Conservation (phyloP, 2,888 invertebrate genomes). For the Harmothoe impar region DNA sequence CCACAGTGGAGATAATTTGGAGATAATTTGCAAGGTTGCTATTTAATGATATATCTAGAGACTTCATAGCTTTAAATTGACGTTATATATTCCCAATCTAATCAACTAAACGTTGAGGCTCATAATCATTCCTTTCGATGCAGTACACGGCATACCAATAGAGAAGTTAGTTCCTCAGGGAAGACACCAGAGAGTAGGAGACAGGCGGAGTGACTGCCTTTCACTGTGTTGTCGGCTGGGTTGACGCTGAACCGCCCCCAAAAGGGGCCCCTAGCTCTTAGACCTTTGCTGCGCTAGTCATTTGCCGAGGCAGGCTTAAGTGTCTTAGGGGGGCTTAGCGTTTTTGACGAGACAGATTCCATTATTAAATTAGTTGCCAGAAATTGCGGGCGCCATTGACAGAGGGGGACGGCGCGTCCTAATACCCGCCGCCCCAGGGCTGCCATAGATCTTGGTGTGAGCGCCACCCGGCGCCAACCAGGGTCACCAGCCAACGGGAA, state of each 20-base stretch:
- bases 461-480: not conserved
- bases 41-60: no score
- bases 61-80: no score
- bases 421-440: conserved; percentile 51
- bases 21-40: no score
- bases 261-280: conserved; percentile 57
- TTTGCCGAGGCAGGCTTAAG: conserved; percentile 56
- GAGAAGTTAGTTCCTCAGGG: no score
- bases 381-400: conserved; percentile 61
- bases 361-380: conserved; percentile 63
- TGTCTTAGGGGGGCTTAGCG: conserved; percentile 61
- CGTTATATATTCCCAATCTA: no score
- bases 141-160: no score
- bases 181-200: no score
- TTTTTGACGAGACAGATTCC: conserved; percentile 63
- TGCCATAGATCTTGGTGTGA: conserved; percentile 56
- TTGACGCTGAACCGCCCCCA: conserved; percentile 20
- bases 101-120: no score
- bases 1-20: no score
- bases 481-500: conserved; percentile 56
- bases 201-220: not conserved
- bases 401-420: conserved; percentile 28
- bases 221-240: not conserved
- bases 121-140: no score
- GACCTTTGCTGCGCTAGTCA: conserved; percentile 62